Evolutionary conservation across 2,888 invertebrate species (phyloP), one percentile per base, ranked within the genome.

Genomic region (Leptopterna dolabrata): DNA sequence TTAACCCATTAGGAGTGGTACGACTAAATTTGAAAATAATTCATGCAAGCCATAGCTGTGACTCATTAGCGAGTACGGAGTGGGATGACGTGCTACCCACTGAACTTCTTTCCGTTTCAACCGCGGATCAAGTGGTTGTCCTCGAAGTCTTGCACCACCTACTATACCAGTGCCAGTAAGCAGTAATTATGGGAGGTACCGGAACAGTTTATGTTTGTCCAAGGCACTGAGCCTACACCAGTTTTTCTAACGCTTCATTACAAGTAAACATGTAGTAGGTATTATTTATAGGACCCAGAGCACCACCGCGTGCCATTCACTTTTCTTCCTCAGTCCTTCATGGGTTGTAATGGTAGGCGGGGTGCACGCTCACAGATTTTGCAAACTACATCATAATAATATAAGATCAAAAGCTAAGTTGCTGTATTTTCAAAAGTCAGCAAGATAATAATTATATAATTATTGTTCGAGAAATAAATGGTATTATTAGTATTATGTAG

Each of bases 51-150:
- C n/a, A n/a, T n/a, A n/a, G n/a, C n/a, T n/a, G n/a, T n/a, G n/a
- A n/a, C n/a, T n/a, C n/a, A n/a, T n/a, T n/a, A 36, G 36, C 36
- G 7, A 36, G 36, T 36, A 36, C 45, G 78, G 1, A 14, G 78
- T 78, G 78, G 78, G 78, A 45, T 45, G 78, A 19, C 78, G 43
- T 78, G 78, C 78, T 43, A 78, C 78, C 78, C 78, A 78, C 78
- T 19, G 43, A 6, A 4, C 14, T 24, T 45, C 27, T 1, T 71
- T 78, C 19, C 78, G 16, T 45, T 45, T 45, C 78, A 24, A 19
- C 73, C 73, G 36, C 41, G 16, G 73, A 78, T 78, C 78, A 78
- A 45, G 78, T 45, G 41, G 78, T 63, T 24, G 63, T 63, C 63
- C 63, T 63, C 63, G 63, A 63, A 24, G 63, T 63, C 63, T 63